Evolutionary conservation across 2,797 vertebrate species (phyloP), one percentile per base, ranked within the genome.

Genomic region (Esox lucius): DNA sequence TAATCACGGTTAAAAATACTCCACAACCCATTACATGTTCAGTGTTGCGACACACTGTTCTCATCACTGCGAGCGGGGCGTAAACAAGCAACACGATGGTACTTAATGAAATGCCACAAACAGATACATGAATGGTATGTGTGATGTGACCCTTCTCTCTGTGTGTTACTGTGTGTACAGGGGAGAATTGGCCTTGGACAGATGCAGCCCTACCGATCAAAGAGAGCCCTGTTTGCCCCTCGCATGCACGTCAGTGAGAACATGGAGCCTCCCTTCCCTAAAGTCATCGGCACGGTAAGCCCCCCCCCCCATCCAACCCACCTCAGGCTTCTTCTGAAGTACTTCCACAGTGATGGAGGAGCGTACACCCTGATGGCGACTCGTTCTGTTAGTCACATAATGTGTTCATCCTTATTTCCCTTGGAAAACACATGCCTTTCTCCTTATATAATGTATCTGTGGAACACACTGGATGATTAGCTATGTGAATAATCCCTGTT

Each of bases 201-300:
- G 46, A 51, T 26, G 22, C 68, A 16, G 26, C 26, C 48, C 68
- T 31, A 49, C 68, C 93, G 94, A 80, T 92, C 94, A 84, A 94
- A 93, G 87, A 87, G 94, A 28, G 92, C 94, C 79, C 92, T 95
- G 81, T 90, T 95, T 80, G 85, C 93, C 26, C 91, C 91, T 74
- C 88, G 90, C 0, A 93, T 95, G 81, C 79, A 93, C 77, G 92
- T 95, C 81, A 91, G 93, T 56, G 94, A 95, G 87, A 94, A 92
- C 85, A 94, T 95, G 79, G 48, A 48, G 48, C 42, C 68, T 1
- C 68, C 68, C 5, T 70, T 70, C 48, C 68, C 68, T 16, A 70
- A 51, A 48, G 42, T 51, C 15, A 70, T 70, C 5, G 68, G 68
- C 46, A 49, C 46, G 48, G 48, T 70, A 51, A 70, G 42, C 8